phyloP scores from a whole-genome alignment of 1,140 invertebrate species.

The Rhopalosiphum padi region DNA sequence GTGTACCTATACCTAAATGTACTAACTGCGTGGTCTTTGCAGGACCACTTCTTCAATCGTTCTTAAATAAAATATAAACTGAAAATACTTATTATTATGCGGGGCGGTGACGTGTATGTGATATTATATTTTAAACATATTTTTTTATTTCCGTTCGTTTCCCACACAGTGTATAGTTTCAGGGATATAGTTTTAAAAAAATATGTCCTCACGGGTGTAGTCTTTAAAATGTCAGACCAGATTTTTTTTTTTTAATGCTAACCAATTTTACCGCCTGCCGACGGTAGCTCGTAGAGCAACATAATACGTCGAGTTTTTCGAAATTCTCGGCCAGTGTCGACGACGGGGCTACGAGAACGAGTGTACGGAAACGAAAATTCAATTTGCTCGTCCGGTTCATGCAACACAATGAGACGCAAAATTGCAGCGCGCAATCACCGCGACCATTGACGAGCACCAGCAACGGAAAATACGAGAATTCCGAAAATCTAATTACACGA shows the following conservation, averaged over 20 bases:
- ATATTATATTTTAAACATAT: too few species aligned
- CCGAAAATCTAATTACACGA: conserved; percentile 34
- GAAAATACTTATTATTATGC: too few species aligned
- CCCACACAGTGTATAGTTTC: neutral
- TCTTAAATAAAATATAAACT: neutral
- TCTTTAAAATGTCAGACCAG: too few species aligned
- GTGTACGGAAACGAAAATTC: neutral
- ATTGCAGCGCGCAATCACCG: conserved; percentile 38
- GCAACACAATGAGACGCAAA: conserved; percentile 4
- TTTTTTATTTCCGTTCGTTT: neutral
- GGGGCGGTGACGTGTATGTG: neutral
- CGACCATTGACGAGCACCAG: neutral
- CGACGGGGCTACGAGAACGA: neutral
- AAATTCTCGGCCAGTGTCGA: neutral
- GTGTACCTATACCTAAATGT: too few species aligned
- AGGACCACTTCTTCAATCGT: too few species aligned
- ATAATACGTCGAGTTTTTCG: neutral
- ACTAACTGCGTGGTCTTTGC: too few species aligned
- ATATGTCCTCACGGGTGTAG: too few species aligned
- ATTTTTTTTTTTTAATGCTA: neutral
- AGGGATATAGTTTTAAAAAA: neutral
- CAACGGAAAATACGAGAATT: neutral
- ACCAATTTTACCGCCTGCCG: neutral
- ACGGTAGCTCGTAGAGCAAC: neutral
- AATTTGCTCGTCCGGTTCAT: neutral